Conservation (phyloP, 2,888 invertebrate genomes). For the Oasisia sp. region DNA sequence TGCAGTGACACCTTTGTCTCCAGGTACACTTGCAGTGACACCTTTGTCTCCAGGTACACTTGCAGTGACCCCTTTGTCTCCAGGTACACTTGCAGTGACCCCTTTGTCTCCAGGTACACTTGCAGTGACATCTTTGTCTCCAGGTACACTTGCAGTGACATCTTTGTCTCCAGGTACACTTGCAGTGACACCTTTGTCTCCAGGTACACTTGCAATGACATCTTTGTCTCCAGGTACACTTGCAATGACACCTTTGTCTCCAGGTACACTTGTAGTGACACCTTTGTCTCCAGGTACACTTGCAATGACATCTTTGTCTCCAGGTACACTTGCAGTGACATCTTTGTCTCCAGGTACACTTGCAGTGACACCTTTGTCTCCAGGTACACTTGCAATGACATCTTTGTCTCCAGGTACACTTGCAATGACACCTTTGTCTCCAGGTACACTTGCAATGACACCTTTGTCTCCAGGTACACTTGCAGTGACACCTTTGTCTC, state of each 20-base stretch:
- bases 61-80: constrained; percentile 75
- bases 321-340: constrained; percentile 75
- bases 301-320: constrained; percentile 65
- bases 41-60: constrained; percentile 72
- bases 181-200: constrained; percentile 76
- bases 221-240: constrained; percentile 72
- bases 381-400: no score
- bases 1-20: constrained; percentile 76
- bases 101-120: constrained; percentile 72
- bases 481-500: constrained; percentile 76
- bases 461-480: constrained; percentile 72
- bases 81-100: no score
- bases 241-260: constrained; percentile 76
- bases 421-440: constrained; percentile 76
- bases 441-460: no score
- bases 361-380: constrained; percentile 76
- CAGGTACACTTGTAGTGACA: no score
- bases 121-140: constrained; percentile 65
- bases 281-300: constrained; percentile 72
- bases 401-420: constrained; percentile 72
- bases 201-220: no score
- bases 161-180: constrained; percentile 72
- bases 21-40: no score
- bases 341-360: constrained; percentile 72
- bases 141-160: constrained; percentile 75